These are phyloP conservation scores for Leucoma salicis DNA, from an alignment of 2,888 invertebrate species.

Conservation along the genomic window DNA sequence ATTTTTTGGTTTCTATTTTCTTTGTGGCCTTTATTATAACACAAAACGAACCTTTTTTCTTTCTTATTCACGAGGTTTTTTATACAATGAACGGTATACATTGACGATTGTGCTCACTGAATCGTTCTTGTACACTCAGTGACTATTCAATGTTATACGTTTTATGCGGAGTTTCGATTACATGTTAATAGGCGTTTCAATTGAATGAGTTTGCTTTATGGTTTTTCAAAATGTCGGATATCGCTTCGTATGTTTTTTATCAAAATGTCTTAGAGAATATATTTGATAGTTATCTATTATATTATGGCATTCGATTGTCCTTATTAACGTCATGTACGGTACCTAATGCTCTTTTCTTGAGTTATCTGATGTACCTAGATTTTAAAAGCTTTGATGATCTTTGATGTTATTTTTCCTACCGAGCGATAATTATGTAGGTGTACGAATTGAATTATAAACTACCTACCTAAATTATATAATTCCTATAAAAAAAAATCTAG, in stretches of 20 bases:
- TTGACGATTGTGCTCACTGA: conserved; percentile 49
- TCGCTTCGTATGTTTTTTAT: conserved; percentile 1
- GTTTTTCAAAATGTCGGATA: conserved; percentile 20
- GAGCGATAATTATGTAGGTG: too few species aligned
- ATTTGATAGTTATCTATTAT: neutral
- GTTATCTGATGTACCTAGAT: too few species aligned
- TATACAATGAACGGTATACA: conserved; percentile 45
- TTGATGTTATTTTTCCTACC: too few species aligned
- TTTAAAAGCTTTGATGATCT: too few species aligned
- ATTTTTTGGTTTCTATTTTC: conserved; percentile 36
- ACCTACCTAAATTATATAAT: too few species aligned
- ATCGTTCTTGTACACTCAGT: conserved; percentile 43
- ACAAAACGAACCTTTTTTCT: conserved; percentile 31
- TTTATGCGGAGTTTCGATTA: conserved; percentile 40
- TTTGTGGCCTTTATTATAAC: conserved; percentile 34
- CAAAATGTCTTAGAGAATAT: neutral
- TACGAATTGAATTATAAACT: too few species aligned
- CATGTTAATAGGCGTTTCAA: conserved; percentile 38
- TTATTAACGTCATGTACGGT: too few species aligned
- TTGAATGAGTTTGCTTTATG: conserved; percentile 30
- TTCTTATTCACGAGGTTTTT: conserved; percentile 45
- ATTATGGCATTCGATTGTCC: too few species aligned
- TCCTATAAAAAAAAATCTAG: too few species aligned
- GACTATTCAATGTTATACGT: conserved; percentile 48
- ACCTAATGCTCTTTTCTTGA: too few species aligned